Percentiles rank a stretch among this genome's conserved stretches.
Evolutionary conservation across 2,113 vertebrate genomes (phyloP).

Genomic region (Rutilus rutilus): DNA sequence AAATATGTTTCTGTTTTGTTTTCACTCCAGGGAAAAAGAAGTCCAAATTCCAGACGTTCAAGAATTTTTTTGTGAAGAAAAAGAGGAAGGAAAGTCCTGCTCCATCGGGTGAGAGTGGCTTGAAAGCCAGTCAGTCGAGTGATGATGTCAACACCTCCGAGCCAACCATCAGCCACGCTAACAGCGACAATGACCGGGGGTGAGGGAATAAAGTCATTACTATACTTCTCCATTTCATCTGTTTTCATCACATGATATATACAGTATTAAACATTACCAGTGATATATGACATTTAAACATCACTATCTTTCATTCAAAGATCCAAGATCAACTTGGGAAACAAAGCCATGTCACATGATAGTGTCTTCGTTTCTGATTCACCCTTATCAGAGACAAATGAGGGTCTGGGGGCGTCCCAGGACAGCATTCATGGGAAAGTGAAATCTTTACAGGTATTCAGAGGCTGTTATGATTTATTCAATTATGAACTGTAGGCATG

Average conservation of each 20-base stretch:
- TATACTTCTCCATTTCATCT: background rate
- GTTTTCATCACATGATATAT: background rate
- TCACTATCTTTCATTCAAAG: slow-evolving; percentile 69
- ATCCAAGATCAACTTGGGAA: slow-evolving; percentile 80
- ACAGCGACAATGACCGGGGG: slow-evolving; percentile 71
- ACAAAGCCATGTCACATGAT: slow-evolving; percentile 89
- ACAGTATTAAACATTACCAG: background rate
- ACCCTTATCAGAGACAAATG: slow-evolving; percentile 67
- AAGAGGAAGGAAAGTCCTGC: slow-evolving; percentile 81
- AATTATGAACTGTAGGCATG: background rate
- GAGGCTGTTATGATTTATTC: slow-evolving; percentile 19
- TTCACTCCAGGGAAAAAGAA: slow-evolving; percentile 87
- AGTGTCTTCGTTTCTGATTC: slow-evolving; percentile 83
- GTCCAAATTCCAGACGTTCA: slow-evolving; percentile 91
- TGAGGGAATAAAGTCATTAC: slow-evolving; percentile 67
- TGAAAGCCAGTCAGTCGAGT: slow-evolving; percentile 82
- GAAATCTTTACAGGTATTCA: slow-evolving; percentile 84
- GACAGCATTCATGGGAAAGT: slow-evolving; percentile 84
- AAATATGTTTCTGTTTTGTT: slow-evolving; percentile 8
- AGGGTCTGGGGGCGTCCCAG: slow-evolving; percentile 73
- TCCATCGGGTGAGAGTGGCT: slow-evolving; percentile 58
- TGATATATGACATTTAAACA: background rate
- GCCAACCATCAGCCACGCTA: slow-evolving; percentile 61
- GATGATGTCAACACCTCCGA: slow-evolving; percentile 76
- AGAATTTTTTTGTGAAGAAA: slow-evolving; percentile 89